These are phyloP conservation scores for Eilema depressum DNA, from an alignment of 2,888 invertebrate species.

Conservation along the genomic window DNA sequence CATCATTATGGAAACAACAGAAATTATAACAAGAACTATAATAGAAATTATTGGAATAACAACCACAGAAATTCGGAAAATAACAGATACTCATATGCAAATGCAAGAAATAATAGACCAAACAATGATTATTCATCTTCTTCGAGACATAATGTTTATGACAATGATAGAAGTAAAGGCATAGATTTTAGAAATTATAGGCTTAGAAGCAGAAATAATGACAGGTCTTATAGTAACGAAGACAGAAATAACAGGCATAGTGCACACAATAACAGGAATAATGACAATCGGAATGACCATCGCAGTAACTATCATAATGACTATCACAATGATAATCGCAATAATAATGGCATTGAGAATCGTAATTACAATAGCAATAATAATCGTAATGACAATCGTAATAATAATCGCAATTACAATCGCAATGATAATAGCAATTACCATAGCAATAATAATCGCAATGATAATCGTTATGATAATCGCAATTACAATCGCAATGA, in stretches of 20 bases:
- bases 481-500: background rate
- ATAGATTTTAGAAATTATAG: background rate
- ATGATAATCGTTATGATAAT: background rate
- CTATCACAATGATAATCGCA: background rate
- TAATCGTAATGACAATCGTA: background rate
- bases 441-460: background rate
- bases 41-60: background rate
- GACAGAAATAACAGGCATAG: background rate
- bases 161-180: background rate
- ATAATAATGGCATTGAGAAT: background rate
- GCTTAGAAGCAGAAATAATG: background rate
- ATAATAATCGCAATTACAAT: background rate
- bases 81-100: background rate
- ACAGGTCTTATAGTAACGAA: background rate
- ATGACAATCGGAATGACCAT: background rate
- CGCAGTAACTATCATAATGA: background rate
- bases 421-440: background rate
- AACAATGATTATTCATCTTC: background rate
- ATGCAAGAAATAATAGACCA: background rate
- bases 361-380: background rate
- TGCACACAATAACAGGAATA: background rate
- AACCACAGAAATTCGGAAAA: background rate
- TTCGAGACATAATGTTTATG: background rate
- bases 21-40: background rate
- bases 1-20: background rate